Percentiles rank a stretch among this genome's conserved stretches.
phyloP scores from a whole-genome alignment of 2,113 vertebrate genomes.

The Neotoma lepida region DNA sequence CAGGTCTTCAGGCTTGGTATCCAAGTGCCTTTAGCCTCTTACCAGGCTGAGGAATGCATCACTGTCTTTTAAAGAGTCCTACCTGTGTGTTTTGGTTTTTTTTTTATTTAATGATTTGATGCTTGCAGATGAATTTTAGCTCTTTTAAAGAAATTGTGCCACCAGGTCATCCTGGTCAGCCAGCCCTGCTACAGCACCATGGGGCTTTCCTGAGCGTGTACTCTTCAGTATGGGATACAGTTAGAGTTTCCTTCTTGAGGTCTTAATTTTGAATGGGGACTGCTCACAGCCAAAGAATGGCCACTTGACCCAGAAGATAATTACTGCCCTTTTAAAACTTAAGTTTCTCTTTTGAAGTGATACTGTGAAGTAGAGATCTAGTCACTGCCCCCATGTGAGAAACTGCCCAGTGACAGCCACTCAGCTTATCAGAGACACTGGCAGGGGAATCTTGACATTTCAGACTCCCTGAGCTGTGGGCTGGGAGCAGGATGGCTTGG shows the following conservation, averaged over 20 bases:
- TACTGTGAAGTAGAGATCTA: accelerated
- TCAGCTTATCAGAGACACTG: background rate
- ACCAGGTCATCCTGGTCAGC: accelerated
- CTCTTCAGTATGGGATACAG: accelerated
- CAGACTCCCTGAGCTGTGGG: background rate
- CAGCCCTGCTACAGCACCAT: accelerated
- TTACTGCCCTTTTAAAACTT: background rate
- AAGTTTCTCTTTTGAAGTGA: background rate
- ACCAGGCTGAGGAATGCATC: background rate
- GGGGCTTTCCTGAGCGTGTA: accelerated
- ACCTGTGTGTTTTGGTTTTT: background rate
- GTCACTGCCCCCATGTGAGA: background rate
- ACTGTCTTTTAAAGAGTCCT: background rate
- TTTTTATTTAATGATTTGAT: background rate
- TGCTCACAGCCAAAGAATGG: background rate
- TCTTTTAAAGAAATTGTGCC: background rate
- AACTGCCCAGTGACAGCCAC: background rate
- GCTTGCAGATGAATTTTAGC: background rate
- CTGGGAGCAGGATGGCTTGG: background rate
- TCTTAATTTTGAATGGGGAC: background rate
- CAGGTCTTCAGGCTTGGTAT: background rate
- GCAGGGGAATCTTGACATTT: no score
- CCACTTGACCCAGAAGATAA: no score
- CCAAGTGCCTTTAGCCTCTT: background rate
- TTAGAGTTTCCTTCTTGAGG: accelerated